Evolutionary conservation across 2,797 vertebrate genomes (phyloP).

Genomic region (Rhincodon typus): DNA sequence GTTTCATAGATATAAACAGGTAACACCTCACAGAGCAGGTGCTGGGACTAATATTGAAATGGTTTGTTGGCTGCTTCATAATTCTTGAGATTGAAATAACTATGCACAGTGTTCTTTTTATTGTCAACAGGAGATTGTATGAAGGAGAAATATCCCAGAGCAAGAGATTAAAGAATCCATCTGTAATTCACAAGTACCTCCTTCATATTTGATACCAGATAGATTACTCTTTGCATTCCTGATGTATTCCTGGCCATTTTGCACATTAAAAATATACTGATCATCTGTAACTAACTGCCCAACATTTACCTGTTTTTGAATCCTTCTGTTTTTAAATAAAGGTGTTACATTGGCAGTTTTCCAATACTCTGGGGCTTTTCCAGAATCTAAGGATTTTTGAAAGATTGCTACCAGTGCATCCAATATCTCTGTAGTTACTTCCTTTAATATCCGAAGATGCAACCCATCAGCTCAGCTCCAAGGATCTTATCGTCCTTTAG

Average conservation of each 20-base stretch:
- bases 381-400: too few species aligned
- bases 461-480: too few species aligned
- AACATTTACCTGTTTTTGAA: too few species aligned
- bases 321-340: too few species aligned
- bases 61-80: neutral
- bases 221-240: neutral
- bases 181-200: neutral
- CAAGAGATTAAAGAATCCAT: neutral
- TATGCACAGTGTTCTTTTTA: neutral
- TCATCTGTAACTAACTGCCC: neutral
- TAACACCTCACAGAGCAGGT: neutral
- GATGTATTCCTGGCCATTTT: neutral
- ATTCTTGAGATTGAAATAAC: neutral
- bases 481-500: too few species aligned
- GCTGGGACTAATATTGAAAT: neutral
- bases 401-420: too few species aligned
- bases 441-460: too few species aligned
- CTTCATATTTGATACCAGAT: neutral
- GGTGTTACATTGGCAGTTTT: too few species aligned
- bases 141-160: neutral
- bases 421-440: too few species aligned
- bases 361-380: too few species aligned
- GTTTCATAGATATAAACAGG: neutral
- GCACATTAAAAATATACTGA: neutral
- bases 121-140: neutral